These are phyloP conservation scores for Microcebus murinus DNA, from an alignment of 2,113 vertebrate species.

Conservation along the genomic window DNA sequence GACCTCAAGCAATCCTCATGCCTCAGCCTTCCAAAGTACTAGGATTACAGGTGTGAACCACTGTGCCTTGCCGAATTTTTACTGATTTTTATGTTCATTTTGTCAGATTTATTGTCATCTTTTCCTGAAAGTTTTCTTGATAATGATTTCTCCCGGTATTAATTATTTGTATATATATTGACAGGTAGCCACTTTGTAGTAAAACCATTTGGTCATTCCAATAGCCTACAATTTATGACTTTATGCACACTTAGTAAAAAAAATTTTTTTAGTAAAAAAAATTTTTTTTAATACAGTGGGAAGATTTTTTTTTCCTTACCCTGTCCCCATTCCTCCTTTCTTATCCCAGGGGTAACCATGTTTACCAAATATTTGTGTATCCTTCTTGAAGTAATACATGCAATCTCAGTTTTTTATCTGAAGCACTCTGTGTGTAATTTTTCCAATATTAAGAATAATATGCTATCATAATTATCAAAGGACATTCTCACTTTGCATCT, in stretches of 20 bases:
- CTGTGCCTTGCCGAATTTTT: background rate
- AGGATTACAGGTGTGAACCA: background rate
- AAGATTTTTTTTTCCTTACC: background rate
- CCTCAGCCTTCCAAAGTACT: background rate
- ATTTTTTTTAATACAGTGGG: background rate
- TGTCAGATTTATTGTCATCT: background rate
- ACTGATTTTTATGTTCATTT: conserved; percentile 47
- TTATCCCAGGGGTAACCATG: background rate
- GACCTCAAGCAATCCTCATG: background rate
- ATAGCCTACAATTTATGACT: background rate
- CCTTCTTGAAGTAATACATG: background rate
- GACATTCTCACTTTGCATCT: conserved; percentile 9
- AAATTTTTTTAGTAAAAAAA: background rate
- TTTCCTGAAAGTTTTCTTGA: conserved; percentile 22
- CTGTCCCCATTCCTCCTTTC: background rate
- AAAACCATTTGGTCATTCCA: conserved; percentile 30
- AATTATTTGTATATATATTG: background rate
- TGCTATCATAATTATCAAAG: conserved; percentile 32
- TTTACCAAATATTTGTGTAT: conserved; percentile 37
- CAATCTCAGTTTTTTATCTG: conserved; percentile 50
- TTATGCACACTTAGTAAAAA: background rate
- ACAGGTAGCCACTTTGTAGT: background rate
- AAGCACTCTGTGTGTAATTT: conserved; percentile 26
- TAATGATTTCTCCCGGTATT: background rate
- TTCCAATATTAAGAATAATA: conserved; percentile 29